Evolutionary conservation across 2,113 vertebrate species (phyloP), one percentile per base, ranked within the genome.

Genomic region (Petrocephalus microphthalmus): DNA sequence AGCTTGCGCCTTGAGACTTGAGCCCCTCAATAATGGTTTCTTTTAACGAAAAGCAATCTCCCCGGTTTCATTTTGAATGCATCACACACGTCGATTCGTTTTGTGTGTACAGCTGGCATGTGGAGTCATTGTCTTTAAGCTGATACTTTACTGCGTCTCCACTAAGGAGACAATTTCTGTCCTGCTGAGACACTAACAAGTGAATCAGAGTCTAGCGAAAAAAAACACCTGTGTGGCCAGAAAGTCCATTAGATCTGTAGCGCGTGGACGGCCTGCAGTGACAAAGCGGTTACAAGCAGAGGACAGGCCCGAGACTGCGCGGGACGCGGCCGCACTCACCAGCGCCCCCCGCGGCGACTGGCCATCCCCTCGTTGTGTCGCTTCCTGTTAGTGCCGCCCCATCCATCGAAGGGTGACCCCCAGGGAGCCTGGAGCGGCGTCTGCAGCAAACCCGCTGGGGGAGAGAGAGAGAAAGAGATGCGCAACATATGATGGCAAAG

Each of bases 361-460:
- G 85, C 91, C 71, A 89, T 87, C 10, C 88, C 88, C 54, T 92
- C 92, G 10, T 52, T 57, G 74, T 91, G 91, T 71, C 92, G 91
- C 85, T 92, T 93, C 22, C 91, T 88, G 88, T 29, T 89, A 2
- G 90, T 91, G 10, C 90, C 89, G 2, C 84, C 67, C 90, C 93
- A 92, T 2, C 88, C 85, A 1, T 92, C 92, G 74, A 90, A 91
- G 5, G 90, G 91, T 10, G 78, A 81, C 29, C 87, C 87, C 90
- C 92, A 91, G 3, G 90, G 89, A 29, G 91, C 78, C 25, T 91
- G 91, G 57, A 92, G 88, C 47, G 91, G 89, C n/a, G 91, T 90
- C 89, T 90, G 92, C 53, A 91, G 89, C 86, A 93, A 89, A 13
- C 92, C 92, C 52, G 90, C 93, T 93, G 85, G 56, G 56, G 67